phyloP scores from a whole-genome alignment of 2,888 invertebrate species.

The Melitaea athalia region DNA sequence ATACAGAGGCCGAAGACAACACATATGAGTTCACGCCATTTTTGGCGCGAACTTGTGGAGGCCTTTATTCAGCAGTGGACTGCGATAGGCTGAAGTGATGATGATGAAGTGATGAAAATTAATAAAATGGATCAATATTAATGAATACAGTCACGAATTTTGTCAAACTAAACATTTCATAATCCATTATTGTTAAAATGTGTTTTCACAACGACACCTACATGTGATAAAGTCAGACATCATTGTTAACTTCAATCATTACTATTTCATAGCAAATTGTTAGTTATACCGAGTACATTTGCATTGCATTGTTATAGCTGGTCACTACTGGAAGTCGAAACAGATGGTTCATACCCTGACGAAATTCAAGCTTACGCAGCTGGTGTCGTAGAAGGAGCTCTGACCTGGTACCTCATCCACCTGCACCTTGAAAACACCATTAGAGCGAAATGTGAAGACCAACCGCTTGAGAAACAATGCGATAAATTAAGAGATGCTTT shows the following conservation, averaged over 20 bases:
- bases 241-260: too few relatives aligned
- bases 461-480: conserved; percentile 82
- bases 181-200: not conserved
- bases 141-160: too few relatives aligned
- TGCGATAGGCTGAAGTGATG: too few relatives aligned
- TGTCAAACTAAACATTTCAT: too few relatives aligned
- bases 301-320: conserved; percentile 80
- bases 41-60: too few relatives aligned
- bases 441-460: conserved; percentile 74
- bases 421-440: conserved; percentile 89
- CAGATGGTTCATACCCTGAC: conserved; percentile 87
- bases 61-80: too few relatives aligned
- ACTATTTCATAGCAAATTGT: not conserved
- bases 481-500: conserved; percentile 84
- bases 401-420: conserved; percentile 91
- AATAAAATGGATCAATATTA: not conserved
- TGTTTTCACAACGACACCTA: too few relatives aligned
- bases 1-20: too few relatives aligned
- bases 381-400: conserved; percentile 91
- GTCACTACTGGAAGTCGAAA: conserved; percentile 91
- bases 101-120: too few relatives aligned
- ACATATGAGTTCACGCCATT: too few relatives aligned
- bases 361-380: conserved; percentile 93
- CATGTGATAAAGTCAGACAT: too few relatives aligned
- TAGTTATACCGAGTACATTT: not conserved